phyloP scores from a whole-genome alignment of 2,113 vertebrate species.

The Sciurus niger region DNA sequence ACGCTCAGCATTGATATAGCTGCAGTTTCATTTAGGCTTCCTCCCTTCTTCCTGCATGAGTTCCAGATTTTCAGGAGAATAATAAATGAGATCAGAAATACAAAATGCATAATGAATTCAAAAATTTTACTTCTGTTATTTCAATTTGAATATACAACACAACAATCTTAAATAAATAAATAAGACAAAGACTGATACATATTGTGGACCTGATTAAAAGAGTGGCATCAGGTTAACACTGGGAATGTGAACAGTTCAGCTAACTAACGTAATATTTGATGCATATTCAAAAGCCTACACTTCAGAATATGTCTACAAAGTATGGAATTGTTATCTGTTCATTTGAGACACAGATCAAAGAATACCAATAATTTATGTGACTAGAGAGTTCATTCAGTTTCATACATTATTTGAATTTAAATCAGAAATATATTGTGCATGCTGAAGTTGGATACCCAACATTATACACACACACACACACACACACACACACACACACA shows the following conservation, averaged over 20 bases:
- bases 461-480: background rate
- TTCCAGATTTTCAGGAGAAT: background rate
- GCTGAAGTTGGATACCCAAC: background rate
- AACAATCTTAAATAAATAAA: background rate
- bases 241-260: background rate
- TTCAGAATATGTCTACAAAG: background rate
- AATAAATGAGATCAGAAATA: background rate
- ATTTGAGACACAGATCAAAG: background rate
- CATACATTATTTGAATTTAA: slow-evolving; percentile 35
- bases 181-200: background rate
- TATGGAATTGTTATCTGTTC: background rate
- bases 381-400: background rate
- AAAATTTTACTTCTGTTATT: background rate
- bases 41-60: slow-evolving; percentile 4
- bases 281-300: slow-evolving; percentile 31
- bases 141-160: background rate
- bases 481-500: no score
- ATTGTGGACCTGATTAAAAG: background rate
- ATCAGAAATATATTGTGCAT: background rate
- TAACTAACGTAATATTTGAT: background rate
- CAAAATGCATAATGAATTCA: background rate
- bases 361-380: background rate
- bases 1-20: slow-evolving; percentile 20
- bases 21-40: background rate
- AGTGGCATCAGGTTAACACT: background rate